Base-by-base conservation (phyloP, 2,113 vertebrate genomes). In the Chlamydotis undulata region DNA sequence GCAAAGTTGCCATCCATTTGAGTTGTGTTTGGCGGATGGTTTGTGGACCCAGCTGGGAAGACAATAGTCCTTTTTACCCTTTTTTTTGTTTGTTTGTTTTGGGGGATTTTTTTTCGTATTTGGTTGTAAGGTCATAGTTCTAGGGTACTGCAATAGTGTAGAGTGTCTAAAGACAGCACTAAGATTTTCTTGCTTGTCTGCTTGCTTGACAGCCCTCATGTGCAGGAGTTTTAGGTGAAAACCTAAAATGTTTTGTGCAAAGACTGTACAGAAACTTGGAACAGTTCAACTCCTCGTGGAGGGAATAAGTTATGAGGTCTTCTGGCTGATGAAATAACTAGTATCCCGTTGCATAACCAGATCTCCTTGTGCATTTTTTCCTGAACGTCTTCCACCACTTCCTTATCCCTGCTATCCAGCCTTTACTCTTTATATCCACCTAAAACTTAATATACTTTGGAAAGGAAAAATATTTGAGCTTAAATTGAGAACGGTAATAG, bases 251-350 rank as follows among this genome's bases (percentile, higher is more conserved):
- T 65, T 82, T 53, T 63, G 9, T 79, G 65, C 35, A 29, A 45
- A 65, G 53, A 12, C 35, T 63, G 1, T 29, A 28, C 8, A 33
- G 56, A 76, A 71, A 65, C 53, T 15, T 76, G 41, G 33, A 57
- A 14, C 19, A 37, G 55, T 50, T 73, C 22, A 90, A 33, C 64
- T 78, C 35, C 16, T 93, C 6, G 0, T 29, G 41, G 57, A 41
- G 28, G 28, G 53, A 63, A 59, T 76, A 64, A 83, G 53, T 73
- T 23, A 21, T 29, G 53, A 82, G 35, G 26, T 78, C 53, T 69
- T 75, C 65, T 89, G 79, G 90, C 90, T 97, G 92, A 92, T 96
- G 95, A 94, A 97, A 94, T 94, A 95, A 60, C 61, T 73, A 24
- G 67, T 84, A 85, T 87, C 85, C 82, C 7, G 31, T 93, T 96